These are phyloP conservation scores for Galerucella calmariensis DNA, from an alignment of 2,888 invertebrate genomes.

Conservation along the genomic window DNA sequence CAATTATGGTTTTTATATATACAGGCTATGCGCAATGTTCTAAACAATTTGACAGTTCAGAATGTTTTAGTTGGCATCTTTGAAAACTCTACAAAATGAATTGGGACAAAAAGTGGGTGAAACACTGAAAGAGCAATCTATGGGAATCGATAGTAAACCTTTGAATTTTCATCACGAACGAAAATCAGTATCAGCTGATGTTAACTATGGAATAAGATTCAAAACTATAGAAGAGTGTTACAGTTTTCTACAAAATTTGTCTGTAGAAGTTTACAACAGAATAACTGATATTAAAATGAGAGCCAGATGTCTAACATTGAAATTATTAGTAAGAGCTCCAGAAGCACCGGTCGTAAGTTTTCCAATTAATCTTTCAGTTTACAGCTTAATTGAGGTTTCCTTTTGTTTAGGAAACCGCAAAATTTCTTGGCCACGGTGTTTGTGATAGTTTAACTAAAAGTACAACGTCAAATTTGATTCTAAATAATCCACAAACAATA, in stretches of 20 bases:
- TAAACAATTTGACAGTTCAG: no score
- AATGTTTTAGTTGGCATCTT: slow-evolving; percentile 45
- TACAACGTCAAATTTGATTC: slow-evolving; percentile 69
- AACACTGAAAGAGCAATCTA: slow-evolving; percentile 80
- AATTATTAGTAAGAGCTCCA: slow-evolving; percentile 86
- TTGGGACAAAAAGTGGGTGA: slow-evolving; percentile 88
- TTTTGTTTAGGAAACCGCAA: slow-evolving; percentile 72
- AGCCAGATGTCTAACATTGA: slow-evolving; percentile 87
- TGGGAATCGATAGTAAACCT: slow-evolving; percentile 79
- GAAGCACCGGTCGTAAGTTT: slow-evolving; percentile 85
- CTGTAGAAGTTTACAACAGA: slow-evolving; percentile 82
- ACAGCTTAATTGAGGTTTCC: not conserved
- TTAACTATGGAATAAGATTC: slow-evolving; percentile 97
- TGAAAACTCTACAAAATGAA: slow-evolving; percentile 76
- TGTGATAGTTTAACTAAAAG: slow-evolving; percentile 88
- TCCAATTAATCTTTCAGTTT: not conserved
- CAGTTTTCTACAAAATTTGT: slow-evolving; percentile 82
- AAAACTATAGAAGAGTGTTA: slow-evolving; percentile 77
- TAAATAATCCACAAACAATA: slow-evolving; percentile 53
- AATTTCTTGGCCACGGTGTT: slow-evolving; percentile 93
- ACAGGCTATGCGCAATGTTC: no score
- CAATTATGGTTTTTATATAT: not conserved
- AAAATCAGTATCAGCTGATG: slow-evolving; percentile 96
- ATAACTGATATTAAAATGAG: slow-evolving; percentile 78
- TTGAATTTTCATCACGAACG: slow-evolving; percentile 76